Conservation (phyloP, 1,140 invertebrate species). For the Drosophila saltans region DNA sequence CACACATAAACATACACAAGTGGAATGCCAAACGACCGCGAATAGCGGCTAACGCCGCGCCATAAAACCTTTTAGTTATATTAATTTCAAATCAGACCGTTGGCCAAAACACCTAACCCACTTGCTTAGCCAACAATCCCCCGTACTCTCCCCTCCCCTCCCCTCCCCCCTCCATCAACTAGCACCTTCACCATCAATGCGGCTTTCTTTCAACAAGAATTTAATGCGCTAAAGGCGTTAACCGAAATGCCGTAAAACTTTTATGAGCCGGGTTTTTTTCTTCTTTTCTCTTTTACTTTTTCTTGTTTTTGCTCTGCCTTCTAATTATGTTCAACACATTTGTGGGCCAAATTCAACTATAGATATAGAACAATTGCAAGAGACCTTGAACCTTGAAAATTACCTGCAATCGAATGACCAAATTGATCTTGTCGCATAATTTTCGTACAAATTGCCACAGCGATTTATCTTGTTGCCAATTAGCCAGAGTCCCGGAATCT, state of each 20-base stretch:
- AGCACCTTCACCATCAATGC: background rate
- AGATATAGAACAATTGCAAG: slow-evolving; percentile 29
- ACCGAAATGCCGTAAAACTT: slow-evolving; percentile 59
- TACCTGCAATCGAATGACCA: slow-evolving; percentile 36
- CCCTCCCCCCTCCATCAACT: background rate
- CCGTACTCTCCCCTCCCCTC: background rate
- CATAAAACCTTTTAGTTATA: slow-evolving; percentile 79
- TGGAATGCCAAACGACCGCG: slow-evolving; percentile 3
- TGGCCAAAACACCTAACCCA: slow-evolving; percentile 9
- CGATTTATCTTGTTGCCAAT: slow-evolving; percentile 80
- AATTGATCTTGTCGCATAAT: slow-evolving; percentile 80
- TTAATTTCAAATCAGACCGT: slow-evolving; percentile 72
- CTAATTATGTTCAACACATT: background rate
- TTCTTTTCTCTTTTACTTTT: background rate
- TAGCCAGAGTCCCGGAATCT: slow-evolving; percentile 46
- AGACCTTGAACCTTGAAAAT: slow-evolving; percentile 64
- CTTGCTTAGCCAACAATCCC: background rate
- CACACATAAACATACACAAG: background rate
- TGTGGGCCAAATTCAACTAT: slow-evolving; percentile 11
- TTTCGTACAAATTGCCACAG: slow-evolving; percentile 67
- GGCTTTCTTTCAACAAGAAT: slow-evolving; percentile 31
- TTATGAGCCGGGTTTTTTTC: slow-evolving; percentile 30
- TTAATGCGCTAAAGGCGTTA: slow-evolving; percentile 60
- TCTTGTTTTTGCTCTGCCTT: background rate
- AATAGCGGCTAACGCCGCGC: slow-evolving; percentile 35